A percentile compares a stretch with the other conserved stretches of the same genome.
These are phyloP conservation scores for Heliocidaris erythrogramma DNA, from an alignment of 35 echinoderm and acorn worm species.

Conservation along the genomic window DNA sequence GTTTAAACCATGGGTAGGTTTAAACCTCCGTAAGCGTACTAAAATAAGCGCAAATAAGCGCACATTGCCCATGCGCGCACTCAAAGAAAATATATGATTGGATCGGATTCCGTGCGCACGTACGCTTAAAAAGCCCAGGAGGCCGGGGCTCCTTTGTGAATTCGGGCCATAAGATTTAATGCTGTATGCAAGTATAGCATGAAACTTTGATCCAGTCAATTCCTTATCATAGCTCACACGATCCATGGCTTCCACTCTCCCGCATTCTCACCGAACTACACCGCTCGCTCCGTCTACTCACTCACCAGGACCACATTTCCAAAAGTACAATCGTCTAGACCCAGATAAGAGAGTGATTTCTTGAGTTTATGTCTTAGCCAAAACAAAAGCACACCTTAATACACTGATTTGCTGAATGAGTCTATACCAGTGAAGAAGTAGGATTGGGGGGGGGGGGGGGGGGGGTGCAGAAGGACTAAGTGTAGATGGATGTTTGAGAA, in stretches of 20 bases:
- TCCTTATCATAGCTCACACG: not conserved
- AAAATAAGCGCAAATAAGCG: too few species aligned
- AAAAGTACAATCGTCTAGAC: conserved; percentile 5
- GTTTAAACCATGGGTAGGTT: too few species aligned
- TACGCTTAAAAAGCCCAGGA: too few species aligned
- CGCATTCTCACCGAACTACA: not conserved
- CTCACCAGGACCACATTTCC: not conserved
- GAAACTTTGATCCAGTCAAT: not conserved
- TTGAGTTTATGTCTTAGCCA: not conserved
- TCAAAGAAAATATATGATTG: too few species aligned
- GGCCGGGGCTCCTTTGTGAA: too few species aligned
- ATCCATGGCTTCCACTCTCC: not conserved
- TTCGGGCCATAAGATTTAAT: too few species aligned
- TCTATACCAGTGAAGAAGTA: not conserved
- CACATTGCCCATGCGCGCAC: too few species aligned
- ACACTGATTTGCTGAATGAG: not conserved
- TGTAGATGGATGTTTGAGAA: not conserved
- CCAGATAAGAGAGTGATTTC: not conserved
- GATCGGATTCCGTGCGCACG: too few species aligned
- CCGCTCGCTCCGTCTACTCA: not conserved
- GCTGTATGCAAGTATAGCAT: too few species aligned
- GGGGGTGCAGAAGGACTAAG: not conserved
- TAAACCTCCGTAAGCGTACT: too few species aligned
- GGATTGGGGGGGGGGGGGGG: not conserved
- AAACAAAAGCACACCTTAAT: conserved; percentile 2